Base-by-base conservation (phyloP, 2,797 vertebrate genomes). In the Apogon hyalosoma region DNA sequence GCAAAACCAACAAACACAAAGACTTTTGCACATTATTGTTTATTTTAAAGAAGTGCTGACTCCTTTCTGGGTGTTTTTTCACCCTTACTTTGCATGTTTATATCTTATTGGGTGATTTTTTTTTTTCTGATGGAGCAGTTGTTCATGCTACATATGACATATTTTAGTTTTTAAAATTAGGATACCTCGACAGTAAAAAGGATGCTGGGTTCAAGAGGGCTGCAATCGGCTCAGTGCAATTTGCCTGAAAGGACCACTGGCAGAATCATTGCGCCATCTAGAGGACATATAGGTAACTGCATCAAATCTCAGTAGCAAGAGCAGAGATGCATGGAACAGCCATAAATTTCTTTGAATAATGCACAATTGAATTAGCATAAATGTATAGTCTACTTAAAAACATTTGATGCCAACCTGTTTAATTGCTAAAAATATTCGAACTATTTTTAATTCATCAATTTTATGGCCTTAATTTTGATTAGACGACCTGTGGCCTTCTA, bases 241-340 rank as follows among this genome's bases (percentile, higher is more conserved):
- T 7, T 53, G 1, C 19, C 6, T 10, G 21, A 43, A 38, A 19
- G n/a, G 2, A 33, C 7, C 41, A 47, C 36, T 39, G 39, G 49
- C 43, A 43, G 69, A 59, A 59, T 60, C 69, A 62, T 73, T 43
- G 56, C 67, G 88, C 79, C 87, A 83, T 89, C 91, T 92, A 73
- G 40, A 84, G 91, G 86, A 79, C 41, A 21, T 7, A 61, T 3
- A 53, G 28, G 21, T 0, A 80, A 78, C 45, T 82, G 72, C 84
- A 84, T 24, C 11, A 5, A 18, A 55, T 13, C 4, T 12, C 3
- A 15, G 12, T 9, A 2, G 18, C 10, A 45, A 28, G 9, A 3
- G 19, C 10, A 11, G 2, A 4, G 42, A 5, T 19, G 33, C n/a
- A 50, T 0, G 10, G 4, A 1, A 21, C 3, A 28, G 1, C 11